These are phyloP conservation scores for Steinernema khuongi DNA, from an alignment of 1,140 invertebrate genomes.

Conservation along the genomic window DNA sequence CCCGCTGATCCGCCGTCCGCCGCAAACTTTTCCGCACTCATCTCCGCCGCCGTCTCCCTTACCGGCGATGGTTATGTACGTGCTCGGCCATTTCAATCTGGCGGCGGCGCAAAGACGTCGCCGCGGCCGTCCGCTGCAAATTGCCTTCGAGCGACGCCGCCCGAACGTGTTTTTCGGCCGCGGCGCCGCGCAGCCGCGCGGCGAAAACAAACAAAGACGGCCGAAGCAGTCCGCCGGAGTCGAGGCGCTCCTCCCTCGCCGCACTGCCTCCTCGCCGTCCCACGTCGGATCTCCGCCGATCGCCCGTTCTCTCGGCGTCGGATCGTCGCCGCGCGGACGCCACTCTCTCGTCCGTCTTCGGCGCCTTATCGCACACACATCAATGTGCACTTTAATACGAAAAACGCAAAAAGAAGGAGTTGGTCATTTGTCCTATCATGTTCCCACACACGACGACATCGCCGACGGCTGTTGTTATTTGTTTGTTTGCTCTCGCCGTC, in stretches of 20 bases:
- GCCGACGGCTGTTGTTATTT: not conserved
- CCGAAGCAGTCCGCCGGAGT: not conserved
- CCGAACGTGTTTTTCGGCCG: conserved; percentile 8
- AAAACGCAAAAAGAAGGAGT: conserved; percentile 14
- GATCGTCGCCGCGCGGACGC: no score
- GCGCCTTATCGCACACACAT: no score
- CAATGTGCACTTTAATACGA: conserved; percentile 10
- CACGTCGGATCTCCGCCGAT: not conserved
- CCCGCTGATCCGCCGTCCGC: not conserved
- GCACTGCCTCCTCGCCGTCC: not conserved
- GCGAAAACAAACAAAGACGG: not conserved
- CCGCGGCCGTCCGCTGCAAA: not conserved
- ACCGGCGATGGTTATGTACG: conserved; percentile 6
- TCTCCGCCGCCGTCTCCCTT: not conserved
- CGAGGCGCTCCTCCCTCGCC: not conserved
- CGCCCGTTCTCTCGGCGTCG: not conserved
- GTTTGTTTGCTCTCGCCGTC: not conserved
- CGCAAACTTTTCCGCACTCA: not conserved
- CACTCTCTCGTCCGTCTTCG: no score
- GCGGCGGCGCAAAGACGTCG: not conserved
- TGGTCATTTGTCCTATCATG: conserved; percentile 16
- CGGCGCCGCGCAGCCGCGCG: not conserved
- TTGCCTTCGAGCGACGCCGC: conserved; percentile 12
- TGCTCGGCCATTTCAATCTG: not conserved
- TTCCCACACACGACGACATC: not conserved